Evolutionary conservation across 2,113 vertebrate species (phyloP).

Genomic region (Podarcis muralis): DNA sequence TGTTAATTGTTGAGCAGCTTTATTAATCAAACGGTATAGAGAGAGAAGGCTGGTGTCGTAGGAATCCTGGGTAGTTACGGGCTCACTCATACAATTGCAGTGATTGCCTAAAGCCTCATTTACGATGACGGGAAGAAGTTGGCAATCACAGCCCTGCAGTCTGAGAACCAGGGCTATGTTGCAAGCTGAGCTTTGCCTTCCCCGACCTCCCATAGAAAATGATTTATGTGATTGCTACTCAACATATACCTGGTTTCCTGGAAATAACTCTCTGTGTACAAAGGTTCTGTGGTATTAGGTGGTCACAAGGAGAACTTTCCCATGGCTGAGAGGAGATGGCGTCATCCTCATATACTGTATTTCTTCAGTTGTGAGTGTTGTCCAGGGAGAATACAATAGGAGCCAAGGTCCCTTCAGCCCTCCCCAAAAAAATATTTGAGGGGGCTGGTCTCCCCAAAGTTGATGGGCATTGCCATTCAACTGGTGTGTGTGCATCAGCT

Average conservation of each 20-base stretch:
- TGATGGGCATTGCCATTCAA: too few species aligned
- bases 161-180: neutral
- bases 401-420: too few species aligned
- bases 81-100: neutral
- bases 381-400: neutral
- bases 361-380: neutral
- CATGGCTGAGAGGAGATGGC: neutral
- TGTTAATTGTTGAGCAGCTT: neutral
- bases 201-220: neutral
- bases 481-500: too few species aligned
- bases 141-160: neutral
- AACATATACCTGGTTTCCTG: neutral
- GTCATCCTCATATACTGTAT: too few species aligned
- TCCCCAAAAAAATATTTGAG: too few species aligned
- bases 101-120: neutral
- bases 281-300: neutral
- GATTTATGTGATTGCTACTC: neutral
- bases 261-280: neutral
- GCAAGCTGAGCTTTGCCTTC: neutral
- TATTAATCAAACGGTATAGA: slow-evolving; percentile 3
- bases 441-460: too few species aligned
- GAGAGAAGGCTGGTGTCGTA: neutral
- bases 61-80: neutral
- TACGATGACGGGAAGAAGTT: neutral
- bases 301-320: neutral